phyloP scores from a whole-genome alignment of 2,888 invertebrate species.

The Catonia carolina region DNA sequence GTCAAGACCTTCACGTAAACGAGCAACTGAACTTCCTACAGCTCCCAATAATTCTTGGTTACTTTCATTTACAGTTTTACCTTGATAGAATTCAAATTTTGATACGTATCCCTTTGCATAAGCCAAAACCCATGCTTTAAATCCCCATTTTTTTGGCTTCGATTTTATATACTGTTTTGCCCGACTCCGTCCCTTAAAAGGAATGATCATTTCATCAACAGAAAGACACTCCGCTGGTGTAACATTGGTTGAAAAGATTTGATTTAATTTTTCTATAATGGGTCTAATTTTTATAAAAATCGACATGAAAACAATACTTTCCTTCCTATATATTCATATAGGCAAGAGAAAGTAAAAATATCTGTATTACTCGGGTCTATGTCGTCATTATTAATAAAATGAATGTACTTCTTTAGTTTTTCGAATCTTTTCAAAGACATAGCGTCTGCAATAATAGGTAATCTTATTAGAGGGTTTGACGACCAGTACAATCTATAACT shows the following conservation, averaged over 20 bases:
- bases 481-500: constrained; percentile 27
- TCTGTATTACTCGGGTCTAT: constrained; percentile 26
- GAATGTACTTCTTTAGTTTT: constrained; percentile 26
- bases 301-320: too few species aligned
- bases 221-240: constrained; percentile 26
- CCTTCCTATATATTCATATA: too few species aligned
- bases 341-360: too few species aligned
- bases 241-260: constrained; percentile 20
- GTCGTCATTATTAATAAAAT: constrained; percentile 26
- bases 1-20: background rate
- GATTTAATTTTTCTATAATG: constrained; percentile 21
- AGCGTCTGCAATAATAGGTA: constrained; percentile 26
- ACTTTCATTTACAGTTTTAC: background rate
- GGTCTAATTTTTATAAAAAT: constrained; percentile 27
- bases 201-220: constrained; percentile 30
- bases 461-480: constrained; percentile 19
- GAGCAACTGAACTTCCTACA: constrained; percentile 7
- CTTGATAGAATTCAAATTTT: constrained; percentile 31
- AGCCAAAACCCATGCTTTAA: constrained; percentile 29
- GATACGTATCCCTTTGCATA: constrained; percentile 26
- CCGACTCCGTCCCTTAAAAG: constrained; percentile 31
- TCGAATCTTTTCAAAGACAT: constrained; percentile 28
- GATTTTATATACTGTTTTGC: constrained; percentile 29
- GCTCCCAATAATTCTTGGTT: constrained; percentile 3
- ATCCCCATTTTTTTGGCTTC: constrained; percentile 28